Evolutionary conservation across 2,113 vertebrate genomes (phyloP).

Genomic region (Pyrgilauda ruficollis): DNA sequence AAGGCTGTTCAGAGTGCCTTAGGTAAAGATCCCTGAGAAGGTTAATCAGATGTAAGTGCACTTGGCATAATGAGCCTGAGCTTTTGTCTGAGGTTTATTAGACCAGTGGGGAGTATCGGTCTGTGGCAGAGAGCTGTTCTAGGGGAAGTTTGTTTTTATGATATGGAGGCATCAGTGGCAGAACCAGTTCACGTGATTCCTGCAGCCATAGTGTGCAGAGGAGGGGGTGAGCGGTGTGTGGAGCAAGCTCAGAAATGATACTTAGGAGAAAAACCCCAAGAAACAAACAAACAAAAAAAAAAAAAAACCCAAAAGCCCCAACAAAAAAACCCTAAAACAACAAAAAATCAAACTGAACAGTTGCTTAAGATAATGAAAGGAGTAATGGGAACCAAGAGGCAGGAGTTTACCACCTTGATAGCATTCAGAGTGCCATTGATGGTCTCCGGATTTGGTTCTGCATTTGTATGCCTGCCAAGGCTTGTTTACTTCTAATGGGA

Average conservation of each 20-base stretch:
- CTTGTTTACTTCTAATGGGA: not conserved
- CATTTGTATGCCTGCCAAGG: not conserved
- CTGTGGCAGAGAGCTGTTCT: not conserved
- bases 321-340: not conserved
- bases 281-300: too few relatives aligned
- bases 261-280: rapidly evolving
- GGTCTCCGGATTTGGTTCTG: not conserved
- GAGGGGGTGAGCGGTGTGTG: rapidly evolving
- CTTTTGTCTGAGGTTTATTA: not conserved
- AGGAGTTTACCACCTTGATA: not conserved
- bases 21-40: not conserved
- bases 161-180: not conserved
- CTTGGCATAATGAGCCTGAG: not conserved
- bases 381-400: not conserved
- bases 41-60: not conserved
- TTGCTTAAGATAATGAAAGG: not conserved
- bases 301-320: not conserved
- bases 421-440: not conserved
- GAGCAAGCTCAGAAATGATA: not conserved
- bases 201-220: not conserved
- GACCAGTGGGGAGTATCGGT: not conserved
- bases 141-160: not conserved
- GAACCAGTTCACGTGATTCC: not conserved
- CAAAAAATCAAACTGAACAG: not conserved
- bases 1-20: not conserved